Evolutionary conservation across 2,888 invertebrate species (phyloP).

Genomic region (Tipula confusa): DNA sequence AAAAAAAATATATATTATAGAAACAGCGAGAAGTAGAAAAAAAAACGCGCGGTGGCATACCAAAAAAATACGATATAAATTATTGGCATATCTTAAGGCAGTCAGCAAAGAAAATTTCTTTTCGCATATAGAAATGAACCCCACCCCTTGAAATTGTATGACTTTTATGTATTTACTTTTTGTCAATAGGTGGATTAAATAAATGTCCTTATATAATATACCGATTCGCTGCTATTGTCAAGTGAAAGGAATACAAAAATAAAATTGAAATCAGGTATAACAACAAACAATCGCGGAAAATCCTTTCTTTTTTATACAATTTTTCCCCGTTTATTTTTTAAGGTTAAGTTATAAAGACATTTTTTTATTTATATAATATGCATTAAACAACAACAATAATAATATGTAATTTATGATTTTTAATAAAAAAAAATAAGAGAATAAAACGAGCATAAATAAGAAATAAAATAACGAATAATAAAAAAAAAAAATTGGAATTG

Average conservation of each 20-base stretch:
- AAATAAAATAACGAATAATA: background rate
- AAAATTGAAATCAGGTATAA: background rate
- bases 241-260: background rate
- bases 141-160: background rate
- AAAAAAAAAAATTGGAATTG: conserved; percentile 9
- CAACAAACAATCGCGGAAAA: conserved; percentile 14
- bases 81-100: background rate
- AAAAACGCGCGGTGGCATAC: background rate
- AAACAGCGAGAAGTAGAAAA: background rate
- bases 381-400: background rate
- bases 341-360: background rate
- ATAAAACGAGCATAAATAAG: background rate
- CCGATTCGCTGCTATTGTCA: conserved; percentile 5
- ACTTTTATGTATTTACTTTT: background rate
- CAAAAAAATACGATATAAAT: background rate
- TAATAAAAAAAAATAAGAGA: background rate
- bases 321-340: background rate
- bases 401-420: conserved; percentile 12
- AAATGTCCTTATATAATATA: background rate
- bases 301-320: background rate
- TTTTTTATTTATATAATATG: background rate
- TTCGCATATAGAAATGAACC: background rate
- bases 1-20: no score
- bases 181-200: background rate
- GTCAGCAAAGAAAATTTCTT: background rate